phyloP scores from a whole-genome alignment of 2,888 invertebrate genomes.

The Pollenia angustigena region DNA sequence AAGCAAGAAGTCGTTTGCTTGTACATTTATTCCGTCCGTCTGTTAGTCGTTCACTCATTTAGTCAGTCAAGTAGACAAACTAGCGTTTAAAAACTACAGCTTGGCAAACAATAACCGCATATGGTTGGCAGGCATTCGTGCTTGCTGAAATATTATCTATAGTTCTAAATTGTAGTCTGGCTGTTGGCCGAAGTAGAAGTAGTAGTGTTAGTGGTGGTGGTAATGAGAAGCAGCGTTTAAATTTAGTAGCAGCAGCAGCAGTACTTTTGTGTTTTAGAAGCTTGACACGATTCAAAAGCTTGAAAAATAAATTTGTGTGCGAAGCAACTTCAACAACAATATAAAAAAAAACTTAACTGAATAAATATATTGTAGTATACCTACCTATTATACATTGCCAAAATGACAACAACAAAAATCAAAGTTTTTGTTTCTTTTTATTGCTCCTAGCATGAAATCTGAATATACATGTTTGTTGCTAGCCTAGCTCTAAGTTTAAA shows the following conservation, averaged over 20 bases:
- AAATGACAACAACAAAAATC: conserved; percentile 39
- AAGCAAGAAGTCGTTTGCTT: conserved; percentile 18
- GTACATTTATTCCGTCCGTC: not conserved
- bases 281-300: conserved; percentile 27
- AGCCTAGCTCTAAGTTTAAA: conserved; percentile 28
- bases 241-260: conserved; percentile 7
- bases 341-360: not conserved
- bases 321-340: conserved; percentile 11
- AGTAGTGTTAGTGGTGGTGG: not conserved
- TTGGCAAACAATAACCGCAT: conserved; percentile 57
- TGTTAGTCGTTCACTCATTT: conserved; percentile 7
- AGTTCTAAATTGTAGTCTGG: conserved; percentile 21
- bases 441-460: not conserved
- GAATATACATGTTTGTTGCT: conserved; percentile 46
- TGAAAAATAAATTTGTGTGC: conserved; percentile 26
- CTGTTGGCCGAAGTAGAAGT: not conserved
- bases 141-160: conserved; percentile 24
- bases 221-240: conserved; percentile 23
- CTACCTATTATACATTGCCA: not conserved
- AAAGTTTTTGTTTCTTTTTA: not conserved
- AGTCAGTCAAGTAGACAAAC: conserved; percentile 32
- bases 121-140: conserved; percentile 22
- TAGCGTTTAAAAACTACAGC: conserved; percentile 30
- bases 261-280: conserved; percentile 6
- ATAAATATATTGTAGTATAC: not conserved